Base-by-base conservation (phyloP, 2,888 invertebrate species). In the Meiosimyza decipiens region DNA sequence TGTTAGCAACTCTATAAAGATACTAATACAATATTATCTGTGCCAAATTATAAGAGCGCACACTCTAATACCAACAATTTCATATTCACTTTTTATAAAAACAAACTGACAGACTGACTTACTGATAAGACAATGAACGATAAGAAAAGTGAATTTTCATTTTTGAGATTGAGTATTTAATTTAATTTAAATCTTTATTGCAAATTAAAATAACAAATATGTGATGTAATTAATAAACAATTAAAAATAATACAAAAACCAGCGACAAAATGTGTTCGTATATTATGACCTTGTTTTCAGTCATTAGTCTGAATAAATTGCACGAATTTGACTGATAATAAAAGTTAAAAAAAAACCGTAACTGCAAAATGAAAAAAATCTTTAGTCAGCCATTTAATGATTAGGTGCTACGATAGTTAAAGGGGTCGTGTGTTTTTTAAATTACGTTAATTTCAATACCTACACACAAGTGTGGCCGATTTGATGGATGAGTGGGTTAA, bases 221-320 rank as follows among this genome's bases (percentile, higher is more conserved):
- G 40, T 40, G 40, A 40, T 40, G 40, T 40, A 40, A 40, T 40
- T 28, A 28, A 28, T 28, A 28, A 28, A 28, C 28, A 28, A 28
- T 22, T 22, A 22, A 22, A 40, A 40, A 40, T 40, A 9, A 40
- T 4, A 40, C 9, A 40, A 40, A 40, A 40, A 40, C 5, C 40
- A 7, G 5, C 40, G 40, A 22, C 28, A 15, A 12, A 28, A 4
- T 60, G 33, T 28, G 22, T 62, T 50, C 33, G 13, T 60, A 15
- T 28, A 6, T 62, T 50, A n/a, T 51, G 22, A 40, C 69, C 69
- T 70, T 70, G 62, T 62, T 70, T 70, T 52, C 52, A 70, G 52
- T 60, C 68, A 15, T 69, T 69, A 60, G 50, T 59, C 22, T 54
- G 54, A 40, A 66, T 33, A 40, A 63, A 16, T 49, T 18, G 18